Evolutionary conservation across 2,888 invertebrate species (phyloP), one percentile per base, ranked within the genome.

Genomic region (Sisyra terminalis): DNA sequence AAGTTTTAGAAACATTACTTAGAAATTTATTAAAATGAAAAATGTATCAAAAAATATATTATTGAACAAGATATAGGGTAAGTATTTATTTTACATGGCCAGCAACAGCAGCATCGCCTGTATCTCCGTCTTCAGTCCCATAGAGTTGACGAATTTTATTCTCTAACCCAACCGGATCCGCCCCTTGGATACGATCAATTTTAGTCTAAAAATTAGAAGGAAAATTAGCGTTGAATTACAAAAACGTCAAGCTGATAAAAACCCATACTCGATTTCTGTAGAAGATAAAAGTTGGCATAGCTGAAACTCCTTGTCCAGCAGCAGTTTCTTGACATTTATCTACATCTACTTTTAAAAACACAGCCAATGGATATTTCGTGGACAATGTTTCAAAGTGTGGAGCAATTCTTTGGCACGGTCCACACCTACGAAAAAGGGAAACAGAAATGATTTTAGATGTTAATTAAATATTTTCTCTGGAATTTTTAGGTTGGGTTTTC

Each of bases 251-350:
- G 24, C 24, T 24, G 24, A 24, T 24, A n/a, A n/a, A n/a, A n/a
- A n/a, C n/a, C n/a, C n/a, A n/a, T 60, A 79, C 78, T 58, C 78
- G 72, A 59, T 86, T 94, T 51, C 85, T 77, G 60, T 87, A 96
- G 58, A 97, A 90, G 50, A 93, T 78, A 57, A 99, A 99, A 1
- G 98, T 99, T 16, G 98, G 98, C 94, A 98, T 96, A 0, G 94
- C 90, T 44, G 81, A 81, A 32, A 99, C 86, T 43, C 88, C 88
- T 57, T 96, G 86, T 10, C 74, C 69, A 17, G 80, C 74, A 2
- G 96, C 92, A 8, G 87, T 86, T 51, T 88, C 92, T 51, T 80
- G 79, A 54, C 89, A 94, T 61, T 81, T 78, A 57, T 97, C 96
- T 13, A 97, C 94, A 61, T 94, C 93, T 7, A 98, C 87, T 65